Evolutionary conservation across 2,888 invertebrate species (phyloP), one percentile per base, ranked within the genome.

Genomic region (Chouioia cunea): DNA sequence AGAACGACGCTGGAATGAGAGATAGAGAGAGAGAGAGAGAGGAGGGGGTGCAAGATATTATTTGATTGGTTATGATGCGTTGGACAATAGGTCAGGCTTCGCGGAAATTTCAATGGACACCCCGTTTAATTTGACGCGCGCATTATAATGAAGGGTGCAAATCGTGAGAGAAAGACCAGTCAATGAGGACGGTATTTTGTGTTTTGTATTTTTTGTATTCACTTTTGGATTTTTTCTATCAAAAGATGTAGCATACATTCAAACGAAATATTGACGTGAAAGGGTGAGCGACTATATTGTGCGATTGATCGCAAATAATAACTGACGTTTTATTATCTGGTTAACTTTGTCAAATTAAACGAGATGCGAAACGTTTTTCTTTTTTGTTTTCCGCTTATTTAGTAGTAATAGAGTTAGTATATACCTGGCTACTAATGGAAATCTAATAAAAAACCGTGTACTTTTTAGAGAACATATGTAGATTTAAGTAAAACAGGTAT

Each of bases 61-160:
- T 56, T 48, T 20, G 43, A 64, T 64, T 46, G 64, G 14, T 54
- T 47, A 43, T 53, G 64, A 54, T 23, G 50, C 62, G 22, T 36
- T 18, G 48, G 36, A 65, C 43, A 57, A 65, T 57, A 36, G 18
- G 0, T 27, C 2, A 27, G 43, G n/a, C 18, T 14, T 14, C 27
- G 16, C 47, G 22, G 58, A 65, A 65, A 43, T 58, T 65, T 65
- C 65, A 57, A 52, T 58, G 50, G 22, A 15, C 22, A 23, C 18
- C 47, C 44, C 16, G 50, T 63, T 53, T 63, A 53, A 53, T 53
- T 53, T 53, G 53, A 22, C 44, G 53, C 62, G 14, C 18, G 62
- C 43, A n/a, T 63, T 44, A 36, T 36, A 36, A 36, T 36, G 36
- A 36, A 1, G 36, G 12, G 36, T 12, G 36, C 36, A 36, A 2